phyloP scores from a whole-genome alignment of 2,888 invertebrate species.

The Ochropleura leucogaster region DNA sequence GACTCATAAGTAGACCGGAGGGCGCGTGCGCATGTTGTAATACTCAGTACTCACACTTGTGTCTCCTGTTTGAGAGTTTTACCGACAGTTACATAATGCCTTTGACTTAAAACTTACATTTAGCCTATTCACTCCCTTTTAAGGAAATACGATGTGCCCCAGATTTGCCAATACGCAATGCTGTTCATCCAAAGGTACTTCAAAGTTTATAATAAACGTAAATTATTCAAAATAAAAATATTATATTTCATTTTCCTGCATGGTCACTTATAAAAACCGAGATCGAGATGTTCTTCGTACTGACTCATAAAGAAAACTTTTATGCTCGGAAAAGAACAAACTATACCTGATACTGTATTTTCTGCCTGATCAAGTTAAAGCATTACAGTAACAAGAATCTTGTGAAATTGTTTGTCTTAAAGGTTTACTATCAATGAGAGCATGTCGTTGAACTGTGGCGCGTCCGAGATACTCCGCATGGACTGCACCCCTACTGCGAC shows the following conservation, averaged over 20 bases:
- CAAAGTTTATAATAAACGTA: not conserved
- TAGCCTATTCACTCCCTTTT: conserved; percentile 5
- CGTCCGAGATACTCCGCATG: not conserved
- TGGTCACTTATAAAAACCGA: too few species aligned
- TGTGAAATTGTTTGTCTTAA: not conserved
- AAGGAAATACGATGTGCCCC: not conserved
- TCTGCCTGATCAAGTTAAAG: not conserved
- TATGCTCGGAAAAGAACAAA: not conserved
- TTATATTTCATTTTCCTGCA: too few species aligned
- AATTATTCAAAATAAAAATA: not conserved
- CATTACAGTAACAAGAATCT: not conserved
- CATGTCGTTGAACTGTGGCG: conserved; percentile 3
- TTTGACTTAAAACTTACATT: not conserved
- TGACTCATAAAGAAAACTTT: not conserved
- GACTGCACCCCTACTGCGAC: conserved; percentile 11
- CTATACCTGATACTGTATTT: not conserved
- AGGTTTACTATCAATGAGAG: not conserved
- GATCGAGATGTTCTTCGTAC: not conserved
- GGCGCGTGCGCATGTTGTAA: conserved; percentile 1
- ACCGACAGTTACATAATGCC: conserved; percentile 3
- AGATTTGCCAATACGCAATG: not conserved
- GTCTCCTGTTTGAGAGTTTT: conserved; percentile 3
- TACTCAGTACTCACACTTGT: not conserved
- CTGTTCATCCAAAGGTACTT: not conserved
- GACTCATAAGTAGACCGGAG: conserved; percentile 26